Percentiles rank a stretch among this genome's conserved stretches.
Evolutionary conservation across 1,140 invertebrate species (phyloP).

Genomic region (Drosophila littoralis): DNA sequence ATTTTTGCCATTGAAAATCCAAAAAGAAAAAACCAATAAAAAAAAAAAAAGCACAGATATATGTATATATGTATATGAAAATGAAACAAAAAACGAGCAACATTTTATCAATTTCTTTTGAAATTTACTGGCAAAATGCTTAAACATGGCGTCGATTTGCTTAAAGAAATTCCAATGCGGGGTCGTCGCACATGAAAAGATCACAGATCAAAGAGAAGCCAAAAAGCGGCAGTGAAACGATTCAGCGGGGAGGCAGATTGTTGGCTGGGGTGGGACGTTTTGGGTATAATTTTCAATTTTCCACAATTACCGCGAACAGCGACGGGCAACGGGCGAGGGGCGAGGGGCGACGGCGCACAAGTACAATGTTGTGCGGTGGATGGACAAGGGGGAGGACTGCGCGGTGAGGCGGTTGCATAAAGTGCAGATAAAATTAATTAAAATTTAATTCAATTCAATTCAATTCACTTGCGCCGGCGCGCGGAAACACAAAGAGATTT

Average conservation of each 20-base stretch:
- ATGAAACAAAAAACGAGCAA: constrained; percentile 42
- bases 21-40: constrained; percentile 22
- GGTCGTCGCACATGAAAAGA: constrained; percentile 64
- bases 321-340: constrained; percentile 9
- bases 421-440: constrained; percentile 84
- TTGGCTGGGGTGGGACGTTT: not conserved
- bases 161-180: constrained; percentile 76
- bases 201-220: constrained; percentile 69
- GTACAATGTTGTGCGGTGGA: constrained; percentile 16
- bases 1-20: constrained; percentile 57
- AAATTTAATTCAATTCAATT: constrained; percentile 84
- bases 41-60: no score
- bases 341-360: constrained; percentile 11
- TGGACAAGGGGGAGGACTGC: not conserved
- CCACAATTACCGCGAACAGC: constrained; percentile 67
- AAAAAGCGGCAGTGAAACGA: constrained; percentile 4
- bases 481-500: constrained; percentile 81
- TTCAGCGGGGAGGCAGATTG: not conserved
- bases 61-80: constrained; percentile 35
- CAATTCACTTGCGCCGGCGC: constrained; percentile 73
- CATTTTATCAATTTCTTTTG: constrained; percentile 81
- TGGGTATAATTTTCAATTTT: constrained; percentile 74
- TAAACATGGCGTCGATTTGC: constrained; percentile 82
- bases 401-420: constrained; percentile 33
- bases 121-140: constrained; percentile 83